Base-by-base conservation (phyloP, 2,113 vertebrate species). In the Xyrauchen texanus region DNA sequence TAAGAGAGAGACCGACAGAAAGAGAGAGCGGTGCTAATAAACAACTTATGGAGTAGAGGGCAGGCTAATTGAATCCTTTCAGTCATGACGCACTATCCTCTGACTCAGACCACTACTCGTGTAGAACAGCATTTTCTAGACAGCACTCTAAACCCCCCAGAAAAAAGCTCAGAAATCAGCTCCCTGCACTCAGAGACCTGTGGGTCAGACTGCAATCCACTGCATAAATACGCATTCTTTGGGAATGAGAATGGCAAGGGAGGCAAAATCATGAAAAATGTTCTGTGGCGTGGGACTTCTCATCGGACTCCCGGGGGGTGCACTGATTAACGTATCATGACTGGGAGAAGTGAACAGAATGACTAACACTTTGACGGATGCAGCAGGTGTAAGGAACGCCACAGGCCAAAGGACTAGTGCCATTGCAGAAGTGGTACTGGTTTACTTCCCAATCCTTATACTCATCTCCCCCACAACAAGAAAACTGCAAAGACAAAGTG, bases 341-440 rank as follows among this genome's bases (percentile, higher is more conserved):
- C 11, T 12, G 46, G 60, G 15, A 51, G 11, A 34, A 12, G 16
- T 8, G 15, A 2, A 49, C 0, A 2, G 21, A 42, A 15, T 16
- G 34, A 78, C 89, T 92, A 81, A 95, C 95, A 92, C 91, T 88
- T 13, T 71, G 82, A 8, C 81, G 89, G 74, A 93, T n/a, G 58
- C 96, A 97, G 85, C 96, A 97, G 0, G 95, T 95, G 51, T 96
- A 95, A 5, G 96, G 96, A 79, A 96, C 96, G 0, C 96, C 96
- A 0, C 96, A 97, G 0, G 96, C 94, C 61, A 95, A 88, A 0
- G 95, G 93, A 0, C 96, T 93, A 0, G 90, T 94, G 62, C 95
- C 76, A 1, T 96, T 95, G 88, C 96, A 97, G 49, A 92, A 91
- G 85, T 97, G 96, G 84, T 96, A 97, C 81, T 91, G 93, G 78